These are phyloP conservation scores for Apomyelois bistriatella DNA, from an alignment of 2,888 invertebrate species.

Conservation along the genomic window DNA sequence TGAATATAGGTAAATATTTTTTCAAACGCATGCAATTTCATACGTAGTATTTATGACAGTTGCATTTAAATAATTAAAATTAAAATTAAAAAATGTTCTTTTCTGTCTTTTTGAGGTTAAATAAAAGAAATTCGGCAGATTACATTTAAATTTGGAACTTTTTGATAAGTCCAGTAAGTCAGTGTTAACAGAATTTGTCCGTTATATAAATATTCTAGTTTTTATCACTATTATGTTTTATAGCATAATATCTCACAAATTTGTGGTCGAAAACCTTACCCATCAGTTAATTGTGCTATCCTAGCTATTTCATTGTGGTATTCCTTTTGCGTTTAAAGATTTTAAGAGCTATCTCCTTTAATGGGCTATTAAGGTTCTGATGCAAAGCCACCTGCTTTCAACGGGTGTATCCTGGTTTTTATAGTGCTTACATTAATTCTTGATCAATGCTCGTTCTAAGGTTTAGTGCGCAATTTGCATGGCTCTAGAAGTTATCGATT, in stretches of 20 bases:
- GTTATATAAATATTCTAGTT: too few species aligned
- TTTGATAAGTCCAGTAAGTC: too few species aligned
- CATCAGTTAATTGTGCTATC: constrained; percentile 60
- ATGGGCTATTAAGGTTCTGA: constrained; percentile 61
- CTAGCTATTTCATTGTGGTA: constrained; percentile 68
- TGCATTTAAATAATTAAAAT: too few species aligned
- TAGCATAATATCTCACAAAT: neutral
- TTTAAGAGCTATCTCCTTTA: constrained; percentile 61
- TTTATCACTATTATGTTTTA: too few species aligned
- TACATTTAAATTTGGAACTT: too few species aligned
- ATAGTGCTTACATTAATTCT: constrained; percentile 28
- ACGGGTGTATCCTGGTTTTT: constrained; percentile 31
- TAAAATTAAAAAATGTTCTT: too few species aligned
- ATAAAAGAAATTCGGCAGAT: too few species aligned
- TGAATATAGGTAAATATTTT: too few species aligned
- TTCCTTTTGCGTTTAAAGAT: constrained; percentile 38
- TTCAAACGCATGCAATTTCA: too few species aligned
- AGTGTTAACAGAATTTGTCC: too few species aligned
- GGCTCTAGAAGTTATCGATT: constrained; percentile 2
- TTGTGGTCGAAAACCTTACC: constrained; percentile 18
- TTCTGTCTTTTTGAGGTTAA: too few species aligned
- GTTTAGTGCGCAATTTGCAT: constrained; percentile 16
- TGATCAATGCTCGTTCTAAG: constrained; percentile 23
- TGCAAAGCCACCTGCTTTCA: constrained; percentile 44
- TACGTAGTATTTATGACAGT: too few species aligned